phyloP scores from a whole-genome alignment of 2,888 invertebrate species.

The Litoditis marina region DNA sequence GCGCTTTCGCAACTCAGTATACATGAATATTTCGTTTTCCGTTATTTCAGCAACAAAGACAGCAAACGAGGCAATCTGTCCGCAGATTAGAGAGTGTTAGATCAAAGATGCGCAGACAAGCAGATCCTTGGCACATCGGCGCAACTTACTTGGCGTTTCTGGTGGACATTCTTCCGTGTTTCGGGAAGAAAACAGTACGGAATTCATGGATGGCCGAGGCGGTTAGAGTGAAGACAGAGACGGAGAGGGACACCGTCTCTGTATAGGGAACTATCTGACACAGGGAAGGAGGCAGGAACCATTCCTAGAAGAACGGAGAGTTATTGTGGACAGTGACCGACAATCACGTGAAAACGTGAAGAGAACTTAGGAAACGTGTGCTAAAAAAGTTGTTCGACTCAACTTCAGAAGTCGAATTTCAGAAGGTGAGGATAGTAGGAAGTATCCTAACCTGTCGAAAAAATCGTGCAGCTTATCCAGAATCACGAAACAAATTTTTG shows the following conservation, averaged over 20 bases:
- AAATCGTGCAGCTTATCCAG: background rate
- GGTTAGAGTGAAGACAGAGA: constrained; percentile 83
- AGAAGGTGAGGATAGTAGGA: too few species aligned
- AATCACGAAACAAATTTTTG: background rate
- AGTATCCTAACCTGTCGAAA: too few species aligned
- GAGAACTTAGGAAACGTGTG: background rate
- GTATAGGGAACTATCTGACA: constrained; percentile 85
- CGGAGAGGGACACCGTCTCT: constrained; percentile 80
- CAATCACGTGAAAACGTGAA: background rate
- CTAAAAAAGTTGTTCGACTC: too few species aligned
- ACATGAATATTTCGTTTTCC: too few species aligned
- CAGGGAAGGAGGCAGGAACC: constrained; percentile 82
- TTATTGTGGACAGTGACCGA: too few species aligned
- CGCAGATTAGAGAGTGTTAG: too few species aligned
- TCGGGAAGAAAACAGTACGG: constrained; percentile 53
- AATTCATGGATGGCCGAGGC: constrained; percentile 83
- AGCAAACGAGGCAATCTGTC: too few species aligned
- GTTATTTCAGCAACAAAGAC: too few species aligned
- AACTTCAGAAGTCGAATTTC: too few species aligned
- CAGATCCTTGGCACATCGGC: background rate
- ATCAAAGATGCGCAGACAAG: too few species aligned
- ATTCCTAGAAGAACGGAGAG: constrained; percentile 67
- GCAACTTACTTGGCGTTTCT: constrained; percentile 27
- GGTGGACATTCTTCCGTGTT: constrained; percentile 33
- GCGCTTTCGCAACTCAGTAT: too few species aligned